These are phyloP conservation scores for Nannospalax galili DNA, from an alignment of 2,113 vertebrate species.

Conservation along the genomic window DNA sequence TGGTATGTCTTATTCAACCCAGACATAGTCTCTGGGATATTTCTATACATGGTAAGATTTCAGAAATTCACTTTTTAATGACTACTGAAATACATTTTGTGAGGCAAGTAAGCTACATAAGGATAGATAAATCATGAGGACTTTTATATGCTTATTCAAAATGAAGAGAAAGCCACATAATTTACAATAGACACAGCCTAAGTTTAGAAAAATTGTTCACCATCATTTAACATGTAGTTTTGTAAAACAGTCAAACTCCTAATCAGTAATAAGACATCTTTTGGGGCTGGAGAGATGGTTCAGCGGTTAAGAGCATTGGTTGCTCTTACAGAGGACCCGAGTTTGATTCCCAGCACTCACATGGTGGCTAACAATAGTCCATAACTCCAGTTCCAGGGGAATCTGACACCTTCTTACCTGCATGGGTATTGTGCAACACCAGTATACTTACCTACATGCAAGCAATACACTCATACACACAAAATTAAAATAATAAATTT, in stretches of 20 bases:
- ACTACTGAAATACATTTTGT: constrained; percentile 56
- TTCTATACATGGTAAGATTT: constrained; percentile 46
- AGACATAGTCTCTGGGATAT: constrained; percentile 4
- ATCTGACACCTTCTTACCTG: too few species aligned
- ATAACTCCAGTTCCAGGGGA: too few species aligned
- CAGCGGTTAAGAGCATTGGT: too few species aligned
- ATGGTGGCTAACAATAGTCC: too few species aligned
- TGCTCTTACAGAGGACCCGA: too few species aligned
- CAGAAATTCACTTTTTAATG: constrained; percentile 45
- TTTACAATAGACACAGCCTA: constrained; percentile 36
- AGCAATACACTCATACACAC: too few species aligned
- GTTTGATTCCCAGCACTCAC: too few species aligned
- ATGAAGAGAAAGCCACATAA: constrained; percentile 62
- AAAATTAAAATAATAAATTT: too few species aligned
- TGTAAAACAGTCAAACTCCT: constrained; percentile 68
- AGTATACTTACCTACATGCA: too few species aligned
- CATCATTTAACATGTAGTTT: constrained; percentile 50
- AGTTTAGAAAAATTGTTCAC: constrained; percentile 25
- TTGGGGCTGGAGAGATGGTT: too few species aligned
- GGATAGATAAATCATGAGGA: constrained; percentile 46
- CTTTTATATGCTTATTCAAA: constrained; percentile 54
- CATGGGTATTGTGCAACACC: too few species aligned
- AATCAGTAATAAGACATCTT: constrained; percentile 55
- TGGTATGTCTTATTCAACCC: not conserved
- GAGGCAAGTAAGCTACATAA: constrained; percentile 31